Evolutionary conservation across 35 echinoderm and acorn worm species (phyloP), one percentile per base, ranked within the genome.

Genomic region (Apostichopus japonicus): DNA sequence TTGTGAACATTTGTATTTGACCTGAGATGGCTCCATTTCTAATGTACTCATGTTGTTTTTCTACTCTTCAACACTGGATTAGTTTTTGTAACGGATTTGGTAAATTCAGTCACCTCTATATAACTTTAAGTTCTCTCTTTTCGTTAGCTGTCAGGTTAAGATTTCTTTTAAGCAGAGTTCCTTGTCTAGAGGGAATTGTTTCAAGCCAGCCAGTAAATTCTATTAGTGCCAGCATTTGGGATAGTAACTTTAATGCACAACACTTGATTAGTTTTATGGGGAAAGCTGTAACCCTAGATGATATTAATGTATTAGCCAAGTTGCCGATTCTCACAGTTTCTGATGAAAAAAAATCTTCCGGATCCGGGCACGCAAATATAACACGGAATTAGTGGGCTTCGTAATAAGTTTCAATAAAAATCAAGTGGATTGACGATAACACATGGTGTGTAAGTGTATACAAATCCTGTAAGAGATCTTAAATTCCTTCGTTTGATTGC

Each of bases 231-330:
- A 67, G 86, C 86, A 72, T 89, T 73, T 67, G 86, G 86, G 61
- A 89, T 44, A 73, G 86, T 72, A 89, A 89, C 56, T 72, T 89
- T 72, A 72, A 25, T 73, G 62, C 62, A 72, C 22, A 63, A 67
- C 86, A 89, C 56, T 89, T 89, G 86, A 89, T 89, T 89, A 73
- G 86, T 67, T 89, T 89, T 89, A 89, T 89, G 86, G 61, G 61
- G 56, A 73, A 73, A 73, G 86, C 59, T 73, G 86, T 89, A 89
- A 89, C 33, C 86, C 27, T 19, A 89, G 86, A 71, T 65, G 86
- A 89, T 89, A 89, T 89, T 89, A 89, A 89, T 89, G 86, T 89
- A 89, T 89, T 89, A 54, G 56, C 71, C 71, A 75, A 75, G 71
- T 75, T 75, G 71, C 71, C 8, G 21, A n/a, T 23, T 75, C 71